A percentile compares a stretch with the other conserved stretches of the same genome.
Evolutionary conservation across 2,113 vertebrate species (phyloP).

Genomic region (Eubucco bourcierii): DNA sequence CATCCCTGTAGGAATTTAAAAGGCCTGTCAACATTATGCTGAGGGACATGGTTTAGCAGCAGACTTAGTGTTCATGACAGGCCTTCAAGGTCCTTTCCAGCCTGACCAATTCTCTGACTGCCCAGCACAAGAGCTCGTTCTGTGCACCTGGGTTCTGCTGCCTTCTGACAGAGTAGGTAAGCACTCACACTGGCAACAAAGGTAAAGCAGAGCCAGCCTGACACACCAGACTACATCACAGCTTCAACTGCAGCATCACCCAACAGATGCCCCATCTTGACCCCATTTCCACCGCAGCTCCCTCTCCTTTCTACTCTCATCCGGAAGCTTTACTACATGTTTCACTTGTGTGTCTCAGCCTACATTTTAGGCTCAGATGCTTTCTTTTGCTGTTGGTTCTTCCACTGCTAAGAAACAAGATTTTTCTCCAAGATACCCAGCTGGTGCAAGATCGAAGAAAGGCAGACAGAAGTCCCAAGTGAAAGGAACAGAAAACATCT

Average conservation of each 20-base stretch:
- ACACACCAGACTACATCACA: neutral
- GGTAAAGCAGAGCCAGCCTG: neutral
- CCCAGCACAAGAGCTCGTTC: neutral
- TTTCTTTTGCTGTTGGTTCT: neutral
- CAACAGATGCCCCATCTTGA: neutral
- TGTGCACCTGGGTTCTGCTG: neutral
- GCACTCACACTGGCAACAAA: neutral
- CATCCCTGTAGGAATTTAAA: too few relatives aligned
- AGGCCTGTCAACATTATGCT: too few relatives aligned
- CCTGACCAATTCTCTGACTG: too few relatives aligned
- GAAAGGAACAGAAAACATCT: neutral
- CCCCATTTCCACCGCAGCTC: accelerated
- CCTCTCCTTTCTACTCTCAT: neutral
- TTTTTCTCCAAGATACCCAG: conserved; percentile 23
- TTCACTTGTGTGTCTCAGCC: neutral
- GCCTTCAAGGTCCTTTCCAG: too few relatives aligned
- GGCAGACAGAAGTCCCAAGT: neutral
- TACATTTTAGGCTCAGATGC: neutral
- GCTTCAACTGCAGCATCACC: neutral
- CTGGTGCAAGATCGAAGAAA: neutral
- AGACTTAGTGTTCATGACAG: too few relatives aligned
- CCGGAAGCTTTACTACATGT: neutral
- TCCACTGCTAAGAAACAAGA: neutral
- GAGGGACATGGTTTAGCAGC: too few relatives aligned
- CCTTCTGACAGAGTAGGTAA: neutral